Percentiles rank a stretch among this genome's conserved stretches.
phyloP scores from a whole-genome alignment of 1,140 invertebrate species.

The Mercenaria mercenaria region DNA sequence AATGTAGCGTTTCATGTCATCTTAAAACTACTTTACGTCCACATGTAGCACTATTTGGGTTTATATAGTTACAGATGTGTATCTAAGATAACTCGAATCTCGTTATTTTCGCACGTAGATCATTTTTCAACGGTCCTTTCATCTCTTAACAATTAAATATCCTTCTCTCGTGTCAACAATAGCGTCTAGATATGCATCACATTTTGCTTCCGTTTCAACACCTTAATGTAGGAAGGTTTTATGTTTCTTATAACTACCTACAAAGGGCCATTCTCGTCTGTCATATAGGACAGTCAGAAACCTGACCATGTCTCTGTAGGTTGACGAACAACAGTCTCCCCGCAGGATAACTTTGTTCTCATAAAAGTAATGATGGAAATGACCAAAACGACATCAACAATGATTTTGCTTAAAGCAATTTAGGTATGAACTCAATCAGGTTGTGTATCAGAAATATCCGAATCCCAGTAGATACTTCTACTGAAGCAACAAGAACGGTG shows the following conservation, averaged over 20 bases:
- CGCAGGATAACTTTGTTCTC: too few species aligned
- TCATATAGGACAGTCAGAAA: too few species aligned
- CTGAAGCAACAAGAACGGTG: too few species aligned
- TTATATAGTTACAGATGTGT: slow-evolving; percentile 10
- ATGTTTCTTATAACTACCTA: neutral
- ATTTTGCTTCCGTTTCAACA: slow-evolving; percentile 22
- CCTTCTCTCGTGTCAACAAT: slow-evolving; percentile 4
- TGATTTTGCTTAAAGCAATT: too few species aligned
- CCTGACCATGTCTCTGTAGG: too few species aligned
- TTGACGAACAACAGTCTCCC: too few species aligned
- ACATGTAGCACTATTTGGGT: neutral
- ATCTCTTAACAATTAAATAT: neutral
- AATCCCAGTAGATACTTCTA: too few species aligned
- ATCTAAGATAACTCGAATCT: neutral
- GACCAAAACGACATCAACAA: too few species aligned
- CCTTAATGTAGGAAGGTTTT: neutral
- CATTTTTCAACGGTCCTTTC: slow-evolving; percentile 27
- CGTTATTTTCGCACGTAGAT: slow-evolving; percentile 34
- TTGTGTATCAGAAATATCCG: too few species aligned
- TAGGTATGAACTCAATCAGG: too few species aligned
- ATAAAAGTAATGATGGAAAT: too few species aligned
- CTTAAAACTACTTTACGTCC: neutral
- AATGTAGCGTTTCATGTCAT: slow-evolving; percentile 18
- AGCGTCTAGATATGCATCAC: neutral
- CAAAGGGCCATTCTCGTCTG: too few species aligned